Evolutionary conservation across 2,113 vertebrate genomes (phyloP).

Genomic region (Labeo catla): DNA sequence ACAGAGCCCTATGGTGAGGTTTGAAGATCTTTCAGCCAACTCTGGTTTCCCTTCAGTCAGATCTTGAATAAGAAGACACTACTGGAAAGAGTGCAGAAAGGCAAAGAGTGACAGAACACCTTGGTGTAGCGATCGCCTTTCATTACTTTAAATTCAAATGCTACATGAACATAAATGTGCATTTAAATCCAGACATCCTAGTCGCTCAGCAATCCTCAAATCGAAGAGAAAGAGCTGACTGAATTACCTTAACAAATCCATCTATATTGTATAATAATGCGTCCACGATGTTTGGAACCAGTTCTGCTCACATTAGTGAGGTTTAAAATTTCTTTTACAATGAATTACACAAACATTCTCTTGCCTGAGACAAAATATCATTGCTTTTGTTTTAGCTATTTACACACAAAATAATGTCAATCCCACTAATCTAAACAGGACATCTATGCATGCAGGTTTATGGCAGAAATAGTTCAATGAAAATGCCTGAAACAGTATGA

Average conservation of each 20-base stretch:
- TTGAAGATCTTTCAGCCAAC: background rate
- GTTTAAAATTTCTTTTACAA: conserved; percentile 28
- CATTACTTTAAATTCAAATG: conserved; percentile 14
- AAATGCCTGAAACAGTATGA: conserved; percentile 57
- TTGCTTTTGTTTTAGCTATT: background rate
- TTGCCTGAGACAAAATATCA: conserved; percentile 57
- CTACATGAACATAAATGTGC: conserved; percentile 7
- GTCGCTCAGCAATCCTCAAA: conserved; percentile 43
- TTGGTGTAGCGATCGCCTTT: background rate
- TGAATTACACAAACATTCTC: conserved; percentile 58
- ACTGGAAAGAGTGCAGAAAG: background rate
- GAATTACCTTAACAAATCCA: conserved; percentile 40
- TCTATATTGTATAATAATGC: conserved; percentile 55
- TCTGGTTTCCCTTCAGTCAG: background rate
- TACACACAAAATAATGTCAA: conserved; percentile 67
- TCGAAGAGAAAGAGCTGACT: conserved; percentile 37
- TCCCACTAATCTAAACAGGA: conserved; percentile 67
- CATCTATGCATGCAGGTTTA: conserved; percentile 57
- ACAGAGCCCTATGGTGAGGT: background rate
- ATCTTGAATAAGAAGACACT: background rate
- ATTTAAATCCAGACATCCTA: conserved; percentile 36
- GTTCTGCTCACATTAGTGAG: conserved; percentile 16
- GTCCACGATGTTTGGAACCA: conserved; percentile 61
- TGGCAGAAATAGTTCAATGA: conserved; percentile 49
- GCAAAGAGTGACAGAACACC: background rate